Evolutionary conservation across 2,888 invertebrate species (phyloP), one percentile per base, ranked within the genome.

Genomic region (Gerris lacustris): DNA sequence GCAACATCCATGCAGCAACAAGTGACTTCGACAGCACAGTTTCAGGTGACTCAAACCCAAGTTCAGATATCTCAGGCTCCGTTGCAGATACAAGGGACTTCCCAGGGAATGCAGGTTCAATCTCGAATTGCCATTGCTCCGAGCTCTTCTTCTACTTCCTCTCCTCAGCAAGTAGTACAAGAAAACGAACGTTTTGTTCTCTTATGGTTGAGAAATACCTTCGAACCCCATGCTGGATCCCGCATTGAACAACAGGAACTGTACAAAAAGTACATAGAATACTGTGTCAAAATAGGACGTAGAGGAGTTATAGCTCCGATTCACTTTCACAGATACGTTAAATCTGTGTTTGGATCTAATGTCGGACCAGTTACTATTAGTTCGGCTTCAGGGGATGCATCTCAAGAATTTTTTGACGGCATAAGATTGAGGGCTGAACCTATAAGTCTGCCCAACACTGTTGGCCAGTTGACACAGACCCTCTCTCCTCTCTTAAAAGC

Each of bases 181-280:
- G 92, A 93, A 77, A 92, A 92, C 79, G 92, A 92, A 78, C 91
- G 92, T 77, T 93, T 92, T 79, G 93, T 92, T 0, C 82, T 89
- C 73, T 87, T 90, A 1, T 94, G 94, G 96, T 83, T 96, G 15
- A 87, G 90, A 44, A 90, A 92, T 0, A 88, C 90, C 0, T 95
- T 91, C 81, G 96, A 96, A 80, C 86, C 88, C 0, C 75, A 80
- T 76, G 83, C 85, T 76, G 86, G 88, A 76, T 76, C 78, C 5
- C 84, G 86, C 5, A 85, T 92, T 72, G 92, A 95, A 76, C 92
- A 96, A 73, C 89, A 89, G 73, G 95, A 96, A 76, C 81, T 97
- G 71, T 96, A 96, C 82, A 89, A 93, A 69, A 92, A 93, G 80
- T 97, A 96, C 82, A 84, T 94, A 45, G 87, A 90, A 62, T 91